These are phyloP conservation scores for Siphlonurus alternatus DNA, from an alignment of 2,888 invertebrate species.

Conservation along the genomic window DNA sequence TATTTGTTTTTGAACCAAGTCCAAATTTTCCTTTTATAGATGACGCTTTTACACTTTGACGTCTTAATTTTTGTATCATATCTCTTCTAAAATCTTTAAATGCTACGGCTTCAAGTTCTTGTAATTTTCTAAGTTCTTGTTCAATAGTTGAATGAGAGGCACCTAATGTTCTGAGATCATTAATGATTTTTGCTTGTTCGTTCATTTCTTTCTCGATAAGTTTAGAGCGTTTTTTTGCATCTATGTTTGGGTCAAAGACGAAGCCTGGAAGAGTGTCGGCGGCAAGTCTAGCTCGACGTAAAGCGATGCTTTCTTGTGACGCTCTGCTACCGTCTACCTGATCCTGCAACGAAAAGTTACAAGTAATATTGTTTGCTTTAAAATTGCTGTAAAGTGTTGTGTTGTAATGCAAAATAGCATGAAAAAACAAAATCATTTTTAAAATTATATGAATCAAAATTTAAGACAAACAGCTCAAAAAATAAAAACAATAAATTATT, in stretches of 20 bases:
- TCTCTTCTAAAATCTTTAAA: slow-evolving; percentile 89
- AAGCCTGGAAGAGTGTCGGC: slow-evolving; percentile 47
- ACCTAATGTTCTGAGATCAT: slow-evolving; percentile 73
- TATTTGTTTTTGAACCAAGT: slow-evolving; percentile 34
- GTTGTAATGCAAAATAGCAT: no score
- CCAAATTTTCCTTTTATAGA: slow-evolving; percentile 66
- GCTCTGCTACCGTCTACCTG: slow-evolving; percentile 43
- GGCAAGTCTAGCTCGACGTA: slow-evolving; percentile 36
- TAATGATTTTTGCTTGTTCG: slow-evolving; percentile 89
- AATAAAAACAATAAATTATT: no score
- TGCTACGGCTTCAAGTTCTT: slow-evolving; percentile 83
- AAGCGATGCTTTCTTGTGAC: slow-evolving; percentile 50
- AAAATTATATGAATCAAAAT: no score
- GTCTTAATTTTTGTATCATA: slow-evolving; percentile 76
- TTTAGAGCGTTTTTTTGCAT: slow-evolving; percentile 72
- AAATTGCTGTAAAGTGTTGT: no score
- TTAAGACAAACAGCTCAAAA: no score
- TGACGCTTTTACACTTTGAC: slow-evolving; percentile 65
- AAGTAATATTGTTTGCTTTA: slow-evolving; percentile 10
- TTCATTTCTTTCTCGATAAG: slow-evolving; percentile 95
- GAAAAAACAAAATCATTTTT: no score
- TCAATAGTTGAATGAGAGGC: slow-evolving; percentile 84
- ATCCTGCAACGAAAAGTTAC: slow-evolving; percentile 24
- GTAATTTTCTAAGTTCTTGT: slow-evolving; percentile 75
- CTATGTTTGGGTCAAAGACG: slow-evolving; percentile 61